Conservation (phyloP, 2,113 vertebrate genomes). For the Parotia lawesii region DNA sequence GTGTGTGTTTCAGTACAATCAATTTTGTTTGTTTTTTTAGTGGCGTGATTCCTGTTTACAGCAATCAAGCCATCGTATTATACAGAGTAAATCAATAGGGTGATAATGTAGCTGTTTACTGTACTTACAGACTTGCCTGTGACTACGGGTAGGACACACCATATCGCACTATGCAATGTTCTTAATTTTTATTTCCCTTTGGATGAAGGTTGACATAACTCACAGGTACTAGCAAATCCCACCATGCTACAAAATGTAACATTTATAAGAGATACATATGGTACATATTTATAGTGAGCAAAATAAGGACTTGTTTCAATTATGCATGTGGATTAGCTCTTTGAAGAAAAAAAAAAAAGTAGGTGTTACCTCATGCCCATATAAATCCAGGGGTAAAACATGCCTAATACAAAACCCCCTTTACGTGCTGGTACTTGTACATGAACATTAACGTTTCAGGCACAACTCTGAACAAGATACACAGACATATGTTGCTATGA, state of each 20-base stretch:
- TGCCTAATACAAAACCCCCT: slow-evolving; percentile 38
- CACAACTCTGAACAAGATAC: slow-evolving; percentile 10
- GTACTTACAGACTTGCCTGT: slow-evolving; percentile 12
- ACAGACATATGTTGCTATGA: slow-evolving; percentile 22
- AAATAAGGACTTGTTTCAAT: slow-evolving; percentile 58
- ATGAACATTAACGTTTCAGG: slow-evolving; percentile 28
- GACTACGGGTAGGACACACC: background rate
- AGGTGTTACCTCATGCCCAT: slow-evolving; percentile 57
- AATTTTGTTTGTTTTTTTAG: slow-evolving; percentile 65
- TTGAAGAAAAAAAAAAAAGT: slow-evolving; percentile 55
- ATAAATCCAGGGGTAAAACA: slow-evolving; percentile 62
- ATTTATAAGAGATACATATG: slow-evolving; percentile 50
- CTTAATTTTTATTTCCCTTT: slow-evolving; percentile 38
- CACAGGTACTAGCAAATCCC: slow-evolving; percentile 38
- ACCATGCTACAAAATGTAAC: background rate
- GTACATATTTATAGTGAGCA: slow-evolving; percentile 49
- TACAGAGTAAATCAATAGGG: slow-evolving; percentile 45
- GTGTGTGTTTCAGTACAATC: slow-evolving; percentile 35
- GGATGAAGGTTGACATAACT: slow-evolving; percentile 10
- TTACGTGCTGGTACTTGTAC: slow-evolving; percentile 4
- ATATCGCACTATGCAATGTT: background rate
- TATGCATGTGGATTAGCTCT: slow-evolving; percentile 50
- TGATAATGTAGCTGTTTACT: slow-evolving; percentile 58
- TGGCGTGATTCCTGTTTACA: slow-evolving; percentile 51
- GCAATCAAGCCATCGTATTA: slow-evolving; percentile 38